Evolutionary conservation across 2,888 invertebrate species (phyloP).

Genomic region (Sialis fuliginosa): DNA sequence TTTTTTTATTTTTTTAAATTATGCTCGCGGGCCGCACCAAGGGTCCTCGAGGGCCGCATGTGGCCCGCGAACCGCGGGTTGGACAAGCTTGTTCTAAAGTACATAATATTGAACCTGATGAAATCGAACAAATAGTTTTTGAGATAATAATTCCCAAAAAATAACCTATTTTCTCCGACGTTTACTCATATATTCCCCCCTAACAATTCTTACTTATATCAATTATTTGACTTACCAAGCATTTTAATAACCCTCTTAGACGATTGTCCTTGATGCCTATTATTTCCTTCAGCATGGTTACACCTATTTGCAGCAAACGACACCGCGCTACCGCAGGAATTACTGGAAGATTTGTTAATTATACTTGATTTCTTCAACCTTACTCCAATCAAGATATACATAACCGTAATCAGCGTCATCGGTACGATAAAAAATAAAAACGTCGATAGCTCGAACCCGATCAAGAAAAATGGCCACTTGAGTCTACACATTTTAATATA

Average conservation of each 20-base stretch:
- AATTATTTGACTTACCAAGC: conserved; percentile 53
- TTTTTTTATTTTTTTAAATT: too few species aligned
- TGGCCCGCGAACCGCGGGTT: too few species aligned
- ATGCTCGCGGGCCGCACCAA: too few species aligned
- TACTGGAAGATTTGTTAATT: conserved; percentile 20
- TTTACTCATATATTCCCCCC: too few species aligned
- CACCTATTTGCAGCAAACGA: neutral
- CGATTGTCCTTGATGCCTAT: conserved; percentile 19
- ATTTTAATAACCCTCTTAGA: conserved; percentile 55
- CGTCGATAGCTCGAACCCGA: conserved; percentile 59
- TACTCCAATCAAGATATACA: conserved; percentile 60
- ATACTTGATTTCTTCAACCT: conserved; percentile 47
- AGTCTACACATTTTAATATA: conserved; percentile 33
- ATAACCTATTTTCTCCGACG: too few species aligned
- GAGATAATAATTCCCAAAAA: too few species aligned
- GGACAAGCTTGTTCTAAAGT: too few species aligned
- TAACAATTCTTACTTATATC: too few species aligned
- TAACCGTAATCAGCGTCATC: conserved; percentile 67
- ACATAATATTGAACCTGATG: too few species aligned
- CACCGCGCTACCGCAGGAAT: neutral
- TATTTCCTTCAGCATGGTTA: neutral
- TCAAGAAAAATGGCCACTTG: too few species aligned
- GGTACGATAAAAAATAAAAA: conserved; percentile 72
- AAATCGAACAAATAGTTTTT: too few species aligned
- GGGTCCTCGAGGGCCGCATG: too few species aligned